Conservation (phyloP, 2,113 vertebrate genomes). For the Amphilophus citrinellus region DNA sequence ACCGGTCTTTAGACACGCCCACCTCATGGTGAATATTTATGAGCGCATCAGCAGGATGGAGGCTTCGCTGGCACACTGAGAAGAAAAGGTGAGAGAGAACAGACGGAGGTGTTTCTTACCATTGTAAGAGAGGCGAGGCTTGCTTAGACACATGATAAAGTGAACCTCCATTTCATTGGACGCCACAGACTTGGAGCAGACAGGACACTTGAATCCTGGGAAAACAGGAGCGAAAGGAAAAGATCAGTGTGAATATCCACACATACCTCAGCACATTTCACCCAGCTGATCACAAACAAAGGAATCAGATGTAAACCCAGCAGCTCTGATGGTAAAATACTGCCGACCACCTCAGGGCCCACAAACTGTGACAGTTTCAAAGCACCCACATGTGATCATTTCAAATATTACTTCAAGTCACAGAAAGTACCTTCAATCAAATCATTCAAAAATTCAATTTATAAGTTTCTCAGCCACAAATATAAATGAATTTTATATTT, state of each 20-base stretch:
- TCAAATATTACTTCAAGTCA: neutral
- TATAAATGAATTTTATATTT: too few relatives aligned
- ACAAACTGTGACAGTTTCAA: neutral
- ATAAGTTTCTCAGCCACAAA: too few relatives aligned
- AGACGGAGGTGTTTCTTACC: constrained; percentile 80
- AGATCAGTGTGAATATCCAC: neutral
- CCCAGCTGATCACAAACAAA: too few relatives aligned
- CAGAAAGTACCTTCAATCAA: too few relatives aligned
- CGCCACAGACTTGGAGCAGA: constrained; percentile 99
- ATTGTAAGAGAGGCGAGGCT: constrained; percentile 98
- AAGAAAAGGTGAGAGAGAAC: neutral
- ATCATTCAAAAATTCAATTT: too few relatives aligned
- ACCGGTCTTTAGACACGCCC: neutral
- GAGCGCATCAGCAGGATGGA: neutral
- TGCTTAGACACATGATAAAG: constrained; percentile 99
- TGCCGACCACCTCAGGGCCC: neutral
- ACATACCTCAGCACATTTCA: neutral
- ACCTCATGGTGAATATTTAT: constrained; percentile 37
- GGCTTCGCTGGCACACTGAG: neutral
- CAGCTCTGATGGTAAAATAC: neutral
- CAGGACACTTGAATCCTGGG: constrained; percentile 98
- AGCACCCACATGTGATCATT: neutral
- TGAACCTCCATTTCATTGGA: constrained; percentile 99
- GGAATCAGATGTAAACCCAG: too few relatives aligned
- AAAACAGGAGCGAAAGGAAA: constrained; percentile 30